Base-by-base conservation (phyloP, 2,888 invertebrate genomes). In the Conus canariensis region DNA sequence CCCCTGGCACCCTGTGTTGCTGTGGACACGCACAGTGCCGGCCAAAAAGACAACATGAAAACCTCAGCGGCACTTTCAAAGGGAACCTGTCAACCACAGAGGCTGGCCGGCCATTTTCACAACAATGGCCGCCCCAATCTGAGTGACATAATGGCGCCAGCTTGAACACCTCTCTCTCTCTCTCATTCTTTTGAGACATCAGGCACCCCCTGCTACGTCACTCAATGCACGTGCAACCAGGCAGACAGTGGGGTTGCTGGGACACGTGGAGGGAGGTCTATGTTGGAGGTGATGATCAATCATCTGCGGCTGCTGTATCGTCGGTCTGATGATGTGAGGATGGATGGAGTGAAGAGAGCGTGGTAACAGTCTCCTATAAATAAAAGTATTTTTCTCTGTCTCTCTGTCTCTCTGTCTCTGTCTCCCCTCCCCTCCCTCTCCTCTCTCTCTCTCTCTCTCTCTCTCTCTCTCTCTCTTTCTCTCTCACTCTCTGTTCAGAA, bases 1-100 rank as follows among this genome's bases (percentile, higher is more conserved):
- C 22, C 9, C 56, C 82, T 1, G 16, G 64, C 82, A 83, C 45
- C 58, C 45, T 58, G n/a, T 58, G 58, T 30, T 83, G 58, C 58
- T 19, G 12, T 56, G 56, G 58, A 85, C 85, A 85, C 22, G 25
- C 8, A 85, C 80, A 80, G 30, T 9, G 19, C 67, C 86, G 30
- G 64, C 14, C 58, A 64, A 87, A 87, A 87, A 87, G 67, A 87
- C 86, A 87, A 67, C 70, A 67, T 22, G 45, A 60, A 25, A 87
- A 70, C 86, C 30, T 22, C 45, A 67, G 45, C 67, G 19, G 7
- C 67, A 14, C 45, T 19, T 59, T 87, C 45, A 45, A 87, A 16
- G 67, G 1, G 64, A 67, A 30, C 86, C 67, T 67, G 67, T 70
- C 67, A 87, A 67, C 67, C 7, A 67, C 67, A 87, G 59, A 87